These are phyloP conservation scores for Whitmania pigra DNA, from an alignment of 1,140 invertebrate species.

Conservation along the genomic window DNA sequence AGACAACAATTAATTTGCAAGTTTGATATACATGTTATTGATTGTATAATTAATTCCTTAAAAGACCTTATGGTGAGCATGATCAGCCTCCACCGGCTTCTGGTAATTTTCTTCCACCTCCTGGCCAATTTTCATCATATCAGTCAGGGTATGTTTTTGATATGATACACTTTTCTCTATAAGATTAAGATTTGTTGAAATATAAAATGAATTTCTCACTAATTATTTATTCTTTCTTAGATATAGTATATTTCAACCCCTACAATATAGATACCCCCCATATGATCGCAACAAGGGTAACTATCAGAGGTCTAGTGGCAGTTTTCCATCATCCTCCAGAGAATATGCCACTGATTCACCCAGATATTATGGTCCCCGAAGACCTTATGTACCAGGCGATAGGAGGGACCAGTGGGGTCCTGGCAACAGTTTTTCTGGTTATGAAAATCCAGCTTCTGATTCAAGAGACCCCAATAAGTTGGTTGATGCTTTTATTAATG, in stretches of 20 bases:
- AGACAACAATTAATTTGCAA: background rate
- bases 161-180: background rate
- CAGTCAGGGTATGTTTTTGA: background rate
- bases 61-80: background rate
- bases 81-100: background rate
- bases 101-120: background rate
- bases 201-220: background rate
- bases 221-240: background rate
- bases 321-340: background rate
- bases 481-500: too few species aligned
- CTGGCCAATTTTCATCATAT: background rate
- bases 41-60: background rate
- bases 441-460: too few species aligned
- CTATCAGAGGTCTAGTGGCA: background rate
- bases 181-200: background rate
- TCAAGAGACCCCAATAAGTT: too few species aligned
- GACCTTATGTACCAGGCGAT: background rate
- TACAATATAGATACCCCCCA: background rate
- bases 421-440: background rate
- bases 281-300: slow-evolving; percentile 6
- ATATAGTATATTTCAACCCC: background rate
- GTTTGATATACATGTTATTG: background rate
- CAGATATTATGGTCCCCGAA: background rate
- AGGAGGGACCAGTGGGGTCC: slow-evolving; percentile 1
- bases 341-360: background rate